Evolutionary conservation across 2,888 invertebrate species (phyloP), one percentile per base, ranked within the genome.

Genomic region (Heliconius ethilla): DNA sequence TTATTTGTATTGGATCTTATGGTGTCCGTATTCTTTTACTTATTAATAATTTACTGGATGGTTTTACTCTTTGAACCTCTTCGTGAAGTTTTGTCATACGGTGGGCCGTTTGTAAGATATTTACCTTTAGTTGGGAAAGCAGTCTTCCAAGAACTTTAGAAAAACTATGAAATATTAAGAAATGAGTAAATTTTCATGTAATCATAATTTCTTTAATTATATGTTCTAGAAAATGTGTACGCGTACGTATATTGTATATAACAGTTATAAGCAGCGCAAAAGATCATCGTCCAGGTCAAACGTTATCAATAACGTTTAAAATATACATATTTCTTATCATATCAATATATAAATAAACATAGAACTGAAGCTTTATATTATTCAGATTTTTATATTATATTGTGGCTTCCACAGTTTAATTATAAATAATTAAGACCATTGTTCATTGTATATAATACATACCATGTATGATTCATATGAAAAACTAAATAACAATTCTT

Each of bases 1-100:
- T 85, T 96, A 37, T 95, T 91, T 87, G 85, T 95, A 1, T 67
- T 95, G 79, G 95, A 96, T 84, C 90, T 91, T 55, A 76, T 95
- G 25, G 92, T 94, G 1, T 89, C 94, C 0, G 82, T 94, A 25
- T 89, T 94, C 74, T 94, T 95, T 85, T 96, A 95, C 83, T 85
- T 94, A 22, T 83, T 94, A 25, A 78, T 95, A 10, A 80, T 94
- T 13, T 95, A 90, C 81, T 90, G 93, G 86, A 81, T 95, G 67
- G 93, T 89, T 1, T 82, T 83, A 1, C 88, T 86, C 82, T 87
- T 90, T 81, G 89, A 91, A 63, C 91, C 92, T 0, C 83, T 86
- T 0, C 84, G 90, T 45, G 86, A 85, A 25, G 6, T 90, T 1
- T 85, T 94, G 0, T 86, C 89, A 0, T 88, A 88, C 37, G 91